Conservation (phyloP, 2,113 vertebrate genomes). For the Oriolus oriolus region DNA sequence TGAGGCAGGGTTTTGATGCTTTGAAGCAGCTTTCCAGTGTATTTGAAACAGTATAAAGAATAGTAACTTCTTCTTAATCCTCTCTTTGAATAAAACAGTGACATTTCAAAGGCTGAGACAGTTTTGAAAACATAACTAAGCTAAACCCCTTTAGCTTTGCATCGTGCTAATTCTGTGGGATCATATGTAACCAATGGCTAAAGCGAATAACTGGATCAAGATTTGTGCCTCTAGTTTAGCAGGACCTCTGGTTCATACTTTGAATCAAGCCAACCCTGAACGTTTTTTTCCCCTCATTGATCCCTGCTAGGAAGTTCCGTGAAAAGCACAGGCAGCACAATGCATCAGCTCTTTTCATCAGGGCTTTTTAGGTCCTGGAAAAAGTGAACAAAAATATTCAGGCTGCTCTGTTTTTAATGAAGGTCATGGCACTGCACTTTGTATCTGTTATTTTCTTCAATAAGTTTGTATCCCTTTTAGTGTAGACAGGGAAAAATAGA, state of each 20-base stretch:
- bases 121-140: slow-evolving; percentile 44
- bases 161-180: background rate
- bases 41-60: background rate
- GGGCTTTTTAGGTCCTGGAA: background rate
- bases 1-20: background rate
- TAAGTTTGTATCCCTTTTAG: background rate
- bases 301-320: background rate
- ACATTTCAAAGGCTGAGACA: background rate
- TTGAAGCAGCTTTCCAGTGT: slow-evolving; percentile 7
- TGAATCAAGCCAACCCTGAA: background rate
- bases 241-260: background rate
- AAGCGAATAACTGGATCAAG: background rate
- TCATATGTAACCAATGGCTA: background rate
- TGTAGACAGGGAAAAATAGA: background rate
- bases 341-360: background rate
- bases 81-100: slow-evolving; percentile 10
- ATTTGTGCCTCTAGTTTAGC: background rate
- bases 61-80: slow-evolving; percentile 31
- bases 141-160: slow-evolving; percentile 6
- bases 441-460: background rate
- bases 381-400: slow-evolving; percentile 24
- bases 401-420: background rate
- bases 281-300: slow-evolving; percentile 7
- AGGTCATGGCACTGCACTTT: background rate
- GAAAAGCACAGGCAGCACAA: slow-evolving; percentile 19